Conservation (phyloP, 1,140 invertebrate species). For the Asobara japonica region DNA sequence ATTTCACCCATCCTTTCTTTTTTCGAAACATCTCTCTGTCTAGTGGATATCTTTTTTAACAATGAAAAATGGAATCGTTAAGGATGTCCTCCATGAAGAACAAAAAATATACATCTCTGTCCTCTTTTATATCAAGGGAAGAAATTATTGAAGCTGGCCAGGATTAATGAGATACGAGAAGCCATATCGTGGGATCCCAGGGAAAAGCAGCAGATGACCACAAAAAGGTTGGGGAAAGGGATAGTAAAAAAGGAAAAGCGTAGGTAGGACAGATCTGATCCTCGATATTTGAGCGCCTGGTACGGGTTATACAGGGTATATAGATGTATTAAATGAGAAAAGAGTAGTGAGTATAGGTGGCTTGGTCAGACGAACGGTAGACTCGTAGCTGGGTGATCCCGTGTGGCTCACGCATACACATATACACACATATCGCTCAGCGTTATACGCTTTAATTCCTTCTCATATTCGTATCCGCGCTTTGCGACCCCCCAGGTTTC, state of each 20-base stretch:
- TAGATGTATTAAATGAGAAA: constrained; percentile 20
- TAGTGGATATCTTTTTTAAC: not conserved
- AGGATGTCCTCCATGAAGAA: not conserved
- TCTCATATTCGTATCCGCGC: constrained; percentile 64
- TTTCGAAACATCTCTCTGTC: not conserved
- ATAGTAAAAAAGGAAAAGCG: constrained; percentile 11
- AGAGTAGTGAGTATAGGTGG: constrained; percentile 34
- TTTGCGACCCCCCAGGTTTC: constrained; percentile 41
- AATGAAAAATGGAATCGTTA: not conserved
- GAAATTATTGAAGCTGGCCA: constrained; percentile 36
- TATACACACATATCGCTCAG: constrained; percentile 33
- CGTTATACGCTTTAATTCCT: constrained; percentile 66
- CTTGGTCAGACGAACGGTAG: constrained; percentile 13
- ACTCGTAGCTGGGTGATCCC: constrained; percentile 22
- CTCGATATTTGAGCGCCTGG: constrained; percentile 52
- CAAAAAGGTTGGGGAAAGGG: constrained; percentile 18
- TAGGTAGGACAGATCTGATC: constrained; percentile 50
- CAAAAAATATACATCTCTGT: constrained; percentile 2
- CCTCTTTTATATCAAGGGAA: constrained; percentile 21
- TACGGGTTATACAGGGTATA: constrained; percentile 38
- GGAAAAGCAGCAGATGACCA: constrained; percentile 18
- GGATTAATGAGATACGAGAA: constrained; percentile 61
- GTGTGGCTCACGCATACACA: constrained; percentile 44
- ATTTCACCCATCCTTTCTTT: not conserved
- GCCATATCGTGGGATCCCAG: constrained; percentile 32